Evolutionary conservation across 2,888 invertebrate genomes (phyloP), one percentile per base, ranked within the genome.

Genomic region (Agrilus cyanescens): DNA sequence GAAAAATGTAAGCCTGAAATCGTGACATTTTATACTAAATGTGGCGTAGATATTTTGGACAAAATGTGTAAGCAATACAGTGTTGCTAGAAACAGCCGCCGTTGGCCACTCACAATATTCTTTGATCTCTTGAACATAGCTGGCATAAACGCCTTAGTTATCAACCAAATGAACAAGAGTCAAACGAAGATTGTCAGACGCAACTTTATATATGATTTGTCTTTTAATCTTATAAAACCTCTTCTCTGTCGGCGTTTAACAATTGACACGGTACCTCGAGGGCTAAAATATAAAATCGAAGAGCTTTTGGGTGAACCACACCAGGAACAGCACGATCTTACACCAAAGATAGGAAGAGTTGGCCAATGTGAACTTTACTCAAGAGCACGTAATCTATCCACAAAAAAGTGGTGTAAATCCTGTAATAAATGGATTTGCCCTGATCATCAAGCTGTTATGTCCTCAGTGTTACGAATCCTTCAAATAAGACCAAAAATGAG

Each of bases 201-300:
- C 13, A 12, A 20, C 5, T 34, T 40, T 34, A 29, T 40, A 16
- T 35, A 40, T 16, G 12, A 4, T 25, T 14, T 40, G 6, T 5
- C 40, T 15, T 40, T 40, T 15, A 35, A 40, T 14, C 14, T 32
- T 12, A 40, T 33, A n/a, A 40, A 34, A 12, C 18, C 32, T 39
- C 16, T 16, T 18, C 15, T 32, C 15, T 33, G 33, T 12, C 32
- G 13, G 33, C 16, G 12, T 18, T 12, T 32, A 12, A 31, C 14
- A 14, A 13, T 32, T 32, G 5, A 39, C 14, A 32, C 12, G 14
- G 14, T 39, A 12, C 15, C 32, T 4, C 12, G 32, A 20, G 33
- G 20, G 18, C 18, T 39, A 32, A 29, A 31, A 32, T 32, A 39
- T 32, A 32, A 39, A 33, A 7, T 7, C 14, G 6, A 14, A 13